These are phyloP conservation scores for Phocides pigmalion DNA, from an alignment of 1,140 invertebrate genomes.

Conservation along the genomic window DNA sequence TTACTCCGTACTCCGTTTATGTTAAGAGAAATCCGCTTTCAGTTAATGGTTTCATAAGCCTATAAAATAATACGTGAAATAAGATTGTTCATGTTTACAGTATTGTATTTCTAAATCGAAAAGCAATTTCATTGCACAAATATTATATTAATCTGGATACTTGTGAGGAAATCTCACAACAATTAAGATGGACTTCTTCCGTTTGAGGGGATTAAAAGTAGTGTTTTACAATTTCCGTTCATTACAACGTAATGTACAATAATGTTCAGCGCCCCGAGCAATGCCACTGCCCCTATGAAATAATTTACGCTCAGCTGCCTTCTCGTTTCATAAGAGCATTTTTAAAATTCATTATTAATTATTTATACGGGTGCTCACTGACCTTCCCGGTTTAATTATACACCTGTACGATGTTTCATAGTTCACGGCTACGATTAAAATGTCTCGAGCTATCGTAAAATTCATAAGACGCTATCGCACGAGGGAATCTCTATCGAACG, in stretches of 20 bases:
- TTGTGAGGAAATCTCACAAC: background rate
- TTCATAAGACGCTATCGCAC: conserved; percentile 60
- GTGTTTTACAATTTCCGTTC: conserved; percentile 58
- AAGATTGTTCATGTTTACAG: background rate
- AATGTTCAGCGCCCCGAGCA: conserved; percentile 59
- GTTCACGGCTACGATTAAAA: conserved; percentile 81
- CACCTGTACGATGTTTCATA: conserved; percentile 67
- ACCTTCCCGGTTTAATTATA: conserved; percentile 79
- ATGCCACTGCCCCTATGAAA: conserved; percentile 76
- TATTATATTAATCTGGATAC: background rate
- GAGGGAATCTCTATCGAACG: conserved; percentile 56
- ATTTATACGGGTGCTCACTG: conserved; percentile 76
- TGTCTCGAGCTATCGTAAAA: conserved; percentile 66
- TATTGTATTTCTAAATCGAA: background rate
- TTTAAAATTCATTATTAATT: conserved; percentile 80
- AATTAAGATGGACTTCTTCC: background rate
- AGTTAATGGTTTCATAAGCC: too few relatives aligned
- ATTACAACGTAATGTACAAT: conserved; percentile 57
- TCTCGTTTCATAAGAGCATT: conserved; percentile 74
- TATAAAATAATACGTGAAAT: too few relatives aligned
- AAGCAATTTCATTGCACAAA: background rate
- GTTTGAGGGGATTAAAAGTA: conserved; percentile 30
- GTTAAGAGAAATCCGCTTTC: too few relatives aligned
- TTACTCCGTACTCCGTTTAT: too few relatives aligned
- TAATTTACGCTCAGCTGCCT: conserved; percentile 75